A percentile compares a stretch with the other conserved stretches of the same genome.
Conservation (phyloP, 2,113 vertebrate species). For the Bufo bufo region DNA sequence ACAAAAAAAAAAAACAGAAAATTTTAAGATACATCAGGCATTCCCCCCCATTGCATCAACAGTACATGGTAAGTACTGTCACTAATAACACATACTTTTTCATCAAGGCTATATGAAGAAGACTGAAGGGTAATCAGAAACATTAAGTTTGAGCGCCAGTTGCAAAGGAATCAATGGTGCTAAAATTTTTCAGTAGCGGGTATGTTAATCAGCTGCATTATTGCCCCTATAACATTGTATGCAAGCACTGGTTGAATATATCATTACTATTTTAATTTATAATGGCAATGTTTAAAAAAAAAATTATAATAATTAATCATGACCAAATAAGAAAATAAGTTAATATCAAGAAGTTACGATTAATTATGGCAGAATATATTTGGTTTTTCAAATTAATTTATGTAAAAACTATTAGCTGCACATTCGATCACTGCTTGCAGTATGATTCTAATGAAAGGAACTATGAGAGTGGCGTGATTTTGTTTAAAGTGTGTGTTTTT, state of each 20-base stretch:
- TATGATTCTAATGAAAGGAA: slow-evolving; percentile 50
- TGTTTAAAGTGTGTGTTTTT: slow-evolving; percentile 37
- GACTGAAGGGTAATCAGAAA: slow-evolving; percentile 51
- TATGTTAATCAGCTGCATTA: slow-evolving; percentile 54
- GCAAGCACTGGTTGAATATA: slow-evolving; percentile 49
- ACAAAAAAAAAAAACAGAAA: background rate
- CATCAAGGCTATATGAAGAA: slow-evolving; percentile 54
- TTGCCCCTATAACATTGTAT: slow-evolving; percentile 42
- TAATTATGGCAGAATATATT: background rate
- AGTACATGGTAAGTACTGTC: slow-evolving; percentile 48
- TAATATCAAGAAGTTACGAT: background rate
- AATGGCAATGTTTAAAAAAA: background rate
- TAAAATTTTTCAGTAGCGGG: slow-evolving; percentile 43
- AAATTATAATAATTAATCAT: background rate
- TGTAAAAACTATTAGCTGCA: background rate
- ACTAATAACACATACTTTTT: slow-evolving; percentile 56
- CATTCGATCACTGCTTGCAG: slow-evolving; percentile 53
- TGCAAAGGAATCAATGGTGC: slow-evolving; percentile 50
- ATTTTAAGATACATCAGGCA: slow-evolving; percentile 15
- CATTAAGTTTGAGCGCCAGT: slow-evolving; percentile 51
- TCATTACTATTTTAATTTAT: background rate
- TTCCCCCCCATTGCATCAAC: slow-evolving; percentile 28
- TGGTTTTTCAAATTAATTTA: background rate
- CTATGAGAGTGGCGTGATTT: slow-evolving; percentile 33
- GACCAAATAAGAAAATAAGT: background rate